Conservation (phyloP, 2,888 invertebrate species). For the Melangyna quadrimaculata region DNA sequence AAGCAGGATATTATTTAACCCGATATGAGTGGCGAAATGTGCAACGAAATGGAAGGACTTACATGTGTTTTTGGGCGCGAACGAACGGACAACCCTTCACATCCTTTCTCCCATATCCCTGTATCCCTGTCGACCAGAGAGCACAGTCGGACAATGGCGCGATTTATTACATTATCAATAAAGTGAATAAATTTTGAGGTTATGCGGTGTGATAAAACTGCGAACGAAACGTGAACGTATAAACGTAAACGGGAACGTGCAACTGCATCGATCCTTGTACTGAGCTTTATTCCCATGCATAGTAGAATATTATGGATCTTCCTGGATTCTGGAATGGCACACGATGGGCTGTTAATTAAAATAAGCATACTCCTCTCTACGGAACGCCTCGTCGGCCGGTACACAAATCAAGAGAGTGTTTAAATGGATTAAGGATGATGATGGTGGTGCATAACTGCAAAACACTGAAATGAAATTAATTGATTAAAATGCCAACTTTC, state of each 20-base stretch:
- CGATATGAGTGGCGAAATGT: conserved; percentile 62
- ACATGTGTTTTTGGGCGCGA: conserved; percentile 66
- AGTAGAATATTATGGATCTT: neutral
- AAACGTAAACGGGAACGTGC: conserved; percentile 38
- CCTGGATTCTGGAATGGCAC: conserved; percentile 1
- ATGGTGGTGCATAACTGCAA: conserved; percentile 31
- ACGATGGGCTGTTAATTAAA: conserved; percentile 69
- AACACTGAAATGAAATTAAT: conserved; percentile 55
- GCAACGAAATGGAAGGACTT: conserved; percentile 67
- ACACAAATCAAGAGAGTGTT: conserved; percentile 16
- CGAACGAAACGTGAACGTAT: neutral
- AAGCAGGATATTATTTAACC: conserved; percentile 62
- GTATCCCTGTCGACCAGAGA: neutral
- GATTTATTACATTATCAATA: conserved; percentile 80
- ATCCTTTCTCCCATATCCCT: neutral
- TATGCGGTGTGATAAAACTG: conserved; percentile 79
- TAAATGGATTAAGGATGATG: conserved; percentile 16
- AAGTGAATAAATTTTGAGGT: conserved; percentile 81
- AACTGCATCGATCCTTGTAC: conserved; percentile 48
- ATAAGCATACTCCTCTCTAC: conserved; percentile 48
- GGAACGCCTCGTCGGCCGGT: too few species aligned
- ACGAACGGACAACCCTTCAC: conserved; percentile 17
- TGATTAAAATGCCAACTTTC: conserved; percentile 62
- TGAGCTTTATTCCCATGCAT: conserved; percentile 2
- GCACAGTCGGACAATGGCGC: conserved; percentile 69